Evolutionary conservation across 92 coral and sea anemone species (phyloP), one percentile per base, ranked within the genome.

Genomic region (Palythoa caribaeorum): DNA sequence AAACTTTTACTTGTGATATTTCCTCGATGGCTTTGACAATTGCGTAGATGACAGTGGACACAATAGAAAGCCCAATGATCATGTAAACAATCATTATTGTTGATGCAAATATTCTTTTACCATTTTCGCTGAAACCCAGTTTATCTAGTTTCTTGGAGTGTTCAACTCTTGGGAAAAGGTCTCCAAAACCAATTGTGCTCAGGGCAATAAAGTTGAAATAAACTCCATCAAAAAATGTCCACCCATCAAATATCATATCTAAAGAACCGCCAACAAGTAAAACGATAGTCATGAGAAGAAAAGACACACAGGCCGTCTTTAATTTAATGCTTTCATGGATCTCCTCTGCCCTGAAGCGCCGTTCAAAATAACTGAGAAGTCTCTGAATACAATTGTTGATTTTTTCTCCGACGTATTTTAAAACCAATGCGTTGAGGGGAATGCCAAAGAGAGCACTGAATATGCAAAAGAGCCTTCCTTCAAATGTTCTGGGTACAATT

Each of bases 191-290:
- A 28, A 95, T 94, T 13, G 98, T 95, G 57, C 95, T 94, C 78
- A 94, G 72, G 3, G 98, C 96, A 68, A 95, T 92, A 83, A 95
- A 95, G 53, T 84, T 94, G 77, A 95, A 95, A 63, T 95, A 95
- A 57, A 95, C 94, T 2, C 98, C 98, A 55, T 95, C 96, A 72
- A 92, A 92, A 55, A 95, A 95, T 12, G 98, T 90, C 98, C 98
- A 95, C 0, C 96, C 98, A 76, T 95, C 98, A 37, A 93, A 95
- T 1, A 95, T 90, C 71, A 89, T 88, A 68, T 95, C 96, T 48
- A 92, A 28, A 16, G 92, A 91, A 0, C 98, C 96, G 5, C 98
- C 96, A 20, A 94, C 89, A 11, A 91, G 86, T 5, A 95, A 74
- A 16, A 95, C 94, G 8, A 65, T 19, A 5, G 84, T 84, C 98